phyloP scores from a whole-genome alignment of 2,113 vertebrate genomes.

The Tetrax tetrax region DNA sequence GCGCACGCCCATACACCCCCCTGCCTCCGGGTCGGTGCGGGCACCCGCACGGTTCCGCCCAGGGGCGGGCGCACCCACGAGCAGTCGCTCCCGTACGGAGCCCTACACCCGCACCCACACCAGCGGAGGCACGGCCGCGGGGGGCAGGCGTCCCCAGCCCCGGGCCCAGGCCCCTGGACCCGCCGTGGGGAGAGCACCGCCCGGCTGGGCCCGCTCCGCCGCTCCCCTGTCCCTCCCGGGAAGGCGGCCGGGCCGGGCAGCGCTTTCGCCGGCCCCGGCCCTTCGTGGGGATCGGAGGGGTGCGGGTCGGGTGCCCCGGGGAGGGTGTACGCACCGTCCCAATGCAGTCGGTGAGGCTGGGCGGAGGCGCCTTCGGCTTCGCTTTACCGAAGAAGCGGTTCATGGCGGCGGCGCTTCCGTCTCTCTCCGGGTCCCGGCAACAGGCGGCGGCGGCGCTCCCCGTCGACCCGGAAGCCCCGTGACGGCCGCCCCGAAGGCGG shows the following conservation, averaged over 20 bases:
- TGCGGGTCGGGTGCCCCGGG: not conserved
- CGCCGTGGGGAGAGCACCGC: too few relatives aligned
- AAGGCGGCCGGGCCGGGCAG: too few relatives aligned
- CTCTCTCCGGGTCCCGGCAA: not conserved
- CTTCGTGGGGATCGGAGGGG: too few relatives aligned
- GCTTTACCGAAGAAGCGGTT: conserved; percentile 92
- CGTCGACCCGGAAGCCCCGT: not conserved
- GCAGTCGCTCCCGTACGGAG: accelerated
- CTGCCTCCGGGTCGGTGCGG: not conserved
- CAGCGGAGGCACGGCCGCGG: too few relatives aligned
- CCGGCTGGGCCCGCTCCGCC: too few relatives aligned
- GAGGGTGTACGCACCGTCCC: conserved; percentile 81
- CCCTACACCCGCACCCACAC: accelerated
- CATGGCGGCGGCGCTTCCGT: conserved; percentile 71
- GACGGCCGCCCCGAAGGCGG: not conserved
- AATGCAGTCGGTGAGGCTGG: conserved; percentile 96
- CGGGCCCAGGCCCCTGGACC: too few relatives aligned
- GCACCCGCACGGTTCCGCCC: not conserved
- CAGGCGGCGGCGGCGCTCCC: not conserved
- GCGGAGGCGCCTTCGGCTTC: conserved; percentile 89
- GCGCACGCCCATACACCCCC: not conserved
- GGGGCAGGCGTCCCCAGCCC: too few relatives aligned
- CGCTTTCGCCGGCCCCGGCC: not conserved
- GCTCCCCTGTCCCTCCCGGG: not conserved
- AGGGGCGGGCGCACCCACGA: too few relatives aligned